These are phyloP conservation scores for Germaria angustata DNA, from an alignment of 2,888 invertebrate species.

Conservation along the genomic window DNA sequence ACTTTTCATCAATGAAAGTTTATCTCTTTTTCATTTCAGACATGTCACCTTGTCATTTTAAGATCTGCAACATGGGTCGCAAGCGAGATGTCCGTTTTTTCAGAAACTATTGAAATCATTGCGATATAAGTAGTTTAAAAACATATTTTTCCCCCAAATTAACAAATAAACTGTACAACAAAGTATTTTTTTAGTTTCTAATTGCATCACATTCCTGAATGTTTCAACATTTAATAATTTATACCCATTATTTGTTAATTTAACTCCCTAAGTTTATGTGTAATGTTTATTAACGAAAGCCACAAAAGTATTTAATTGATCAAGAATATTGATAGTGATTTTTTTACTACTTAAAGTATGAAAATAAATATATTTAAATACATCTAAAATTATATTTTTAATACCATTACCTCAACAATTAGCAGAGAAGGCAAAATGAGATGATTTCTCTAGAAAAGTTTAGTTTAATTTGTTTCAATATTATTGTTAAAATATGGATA, in stretches of 20 bases:
- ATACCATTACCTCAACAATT: constrained; percentile 9
- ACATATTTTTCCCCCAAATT: not conserved
- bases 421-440: not conserved
- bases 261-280: constrained; percentile 11
- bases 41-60: constrained; percentile 85
- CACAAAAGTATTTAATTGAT: constrained; percentile 55
- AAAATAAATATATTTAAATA: constrained; percentile 8
- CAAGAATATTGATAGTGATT: constrained; percentile 25
- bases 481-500: not conserved
- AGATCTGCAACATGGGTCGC: constrained; percentile 86
- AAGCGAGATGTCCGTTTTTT: constrained; percentile 80
- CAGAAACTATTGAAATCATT: constrained; percentile 31
- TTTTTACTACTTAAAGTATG: constrained; percentile 1
- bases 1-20: not conserved
- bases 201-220: constrained; percentile 3
- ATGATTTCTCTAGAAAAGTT: constrained; percentile 13
- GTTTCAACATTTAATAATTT: constrained; percentile 1
- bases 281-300: constrained; percentile 34
- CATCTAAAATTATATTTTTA: not conserved
- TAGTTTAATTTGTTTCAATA: constrained; percentile 5
- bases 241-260: not conserved
- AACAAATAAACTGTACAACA: constrained; percentile 34
- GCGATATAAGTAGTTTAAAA: not conserved
- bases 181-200: constrained; percentile 51
- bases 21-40: constrained; percentile 80